phyloP scores from a whole-genome alignment of 2,113 vertebrate genomes.

The Pseudorhombus dupliciocellatus region DNA sequence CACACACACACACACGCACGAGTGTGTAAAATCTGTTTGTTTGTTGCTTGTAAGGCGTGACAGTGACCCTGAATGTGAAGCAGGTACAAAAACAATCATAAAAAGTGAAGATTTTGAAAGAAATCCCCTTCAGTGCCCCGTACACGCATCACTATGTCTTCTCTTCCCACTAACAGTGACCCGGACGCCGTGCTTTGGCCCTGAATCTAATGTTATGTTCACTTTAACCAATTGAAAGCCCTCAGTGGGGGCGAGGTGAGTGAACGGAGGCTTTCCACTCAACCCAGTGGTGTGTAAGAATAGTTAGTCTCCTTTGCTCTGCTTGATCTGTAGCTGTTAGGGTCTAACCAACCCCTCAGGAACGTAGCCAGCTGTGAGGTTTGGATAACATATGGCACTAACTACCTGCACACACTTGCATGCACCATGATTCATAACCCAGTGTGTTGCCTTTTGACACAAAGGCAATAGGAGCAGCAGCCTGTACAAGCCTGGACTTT shows the following conservation, averaged over 20 bases:
- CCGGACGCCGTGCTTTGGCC: not conserved
- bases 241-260: not conserved
- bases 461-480: slow-evolving; percentile 75
- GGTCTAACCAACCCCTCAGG: slow-evolving; percentile 50
- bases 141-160: no score
- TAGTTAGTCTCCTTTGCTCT: slow-evolving; percentile 30
- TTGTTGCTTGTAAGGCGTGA: not conserved
- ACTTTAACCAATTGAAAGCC: not conserved
- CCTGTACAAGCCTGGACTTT: slow-evolving; percentile 74
- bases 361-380: slow-evolving; percentile 45
- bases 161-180: not conserved
- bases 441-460: slow-evolving; percentile 73
- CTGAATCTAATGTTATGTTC: not conserved
- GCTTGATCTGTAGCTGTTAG: slow-evolving; percentile 33
- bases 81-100: not conserved
- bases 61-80: not conserved
- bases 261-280: not conserved
- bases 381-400: slow-evolving; percentile 40
- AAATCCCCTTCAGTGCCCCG: no score
- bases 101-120: no score
- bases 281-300: not conserved
- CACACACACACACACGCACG: not conserved
- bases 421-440: slow-evolving; percentile 76
- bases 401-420: slow-evolving; percentile 51
- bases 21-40: not conserved